A percentile compares a stretch with the other conserved stretches of the same genome.
These are phyloP conservation scores for Forficula auricularia DNA, from an alignment of 1,140 invertebrate genomes.

Conservation along the genomic window DNA sequence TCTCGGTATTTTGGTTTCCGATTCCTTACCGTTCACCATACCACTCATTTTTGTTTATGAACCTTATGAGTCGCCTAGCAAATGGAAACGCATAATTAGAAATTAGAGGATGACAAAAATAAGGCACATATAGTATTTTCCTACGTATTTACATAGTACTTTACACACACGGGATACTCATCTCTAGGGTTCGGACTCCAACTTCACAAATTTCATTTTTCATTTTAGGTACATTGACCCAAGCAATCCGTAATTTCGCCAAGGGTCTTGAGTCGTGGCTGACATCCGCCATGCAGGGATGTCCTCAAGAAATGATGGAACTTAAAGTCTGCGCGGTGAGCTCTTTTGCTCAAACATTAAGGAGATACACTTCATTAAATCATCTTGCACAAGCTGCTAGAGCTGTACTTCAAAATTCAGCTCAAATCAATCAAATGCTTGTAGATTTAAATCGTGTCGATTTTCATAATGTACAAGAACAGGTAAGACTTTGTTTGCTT, in stretches of 20 bases:
- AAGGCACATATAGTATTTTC: too few relatives aligned
- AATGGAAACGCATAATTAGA: too few relatives aligned
- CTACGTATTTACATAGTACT: too few relatives aligned
- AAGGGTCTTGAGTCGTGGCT: constrained; percentile 81
- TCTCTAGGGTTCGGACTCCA: too few relatives aligned
- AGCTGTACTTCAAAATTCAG: constrained; percentile 86
- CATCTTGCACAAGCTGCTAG: constrained; percentile 91
- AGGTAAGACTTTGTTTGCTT: constrained; percentile 28
- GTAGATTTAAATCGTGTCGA: constrained; percentile 92
- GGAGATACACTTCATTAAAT: constrained; percentile 95
- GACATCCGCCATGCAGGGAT: constrained; percentile 67
- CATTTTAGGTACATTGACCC: constrained; percentile 61
- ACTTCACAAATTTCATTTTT: constrained; percentile 9
- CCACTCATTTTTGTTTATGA: too few relatives aligned
- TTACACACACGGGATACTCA: too few relatives aligned
- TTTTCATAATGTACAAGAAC: constrained; percentile 86
- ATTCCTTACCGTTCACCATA: too few relatives aligned
- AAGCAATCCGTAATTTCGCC: constrained; percentile 83
- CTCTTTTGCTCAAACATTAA: constrained; percentile 84
- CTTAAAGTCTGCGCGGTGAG: constrained; percentile 74
- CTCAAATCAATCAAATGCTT: constrained; percentile 93
- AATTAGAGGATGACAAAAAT: too few relatives aligned
- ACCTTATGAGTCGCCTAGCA: too few relatives aligned
- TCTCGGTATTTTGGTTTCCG: too few relatives aligned
- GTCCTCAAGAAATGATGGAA: constrained; percentile 64